phyloP scores from a whole-genome alignment of 2,888 invertebrate genomes.

The Keiferia lycopersicella region DNA sequence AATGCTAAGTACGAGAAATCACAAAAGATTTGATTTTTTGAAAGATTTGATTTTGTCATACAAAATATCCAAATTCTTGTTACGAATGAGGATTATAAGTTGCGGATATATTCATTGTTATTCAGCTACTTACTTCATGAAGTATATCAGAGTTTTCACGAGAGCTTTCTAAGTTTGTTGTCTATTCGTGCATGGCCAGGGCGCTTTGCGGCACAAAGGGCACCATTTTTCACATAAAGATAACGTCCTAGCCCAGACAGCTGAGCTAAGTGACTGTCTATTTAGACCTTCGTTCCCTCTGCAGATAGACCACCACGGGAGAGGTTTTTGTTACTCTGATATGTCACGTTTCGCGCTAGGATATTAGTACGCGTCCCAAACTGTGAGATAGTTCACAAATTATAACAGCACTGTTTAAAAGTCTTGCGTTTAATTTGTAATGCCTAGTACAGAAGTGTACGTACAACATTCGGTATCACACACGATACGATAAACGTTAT shows the following conservation, averaged over 20 bases:
- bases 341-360: slow-evolving; percentile 56
- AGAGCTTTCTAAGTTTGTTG: slow-evolving; percentile 24
- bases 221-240: slow-evolving; percentile 71
- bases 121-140: too few relatives aligned
- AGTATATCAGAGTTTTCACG: not conserved
- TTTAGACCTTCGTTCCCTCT: slow-evolving; percentile 65
- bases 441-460: not conserved
- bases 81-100: too few relatives aligned
- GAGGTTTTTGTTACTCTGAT: slow-evolving; percentile 62
- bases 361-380: slow-evolving; percentile 70
- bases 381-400: slow-evolving; percentile 47
- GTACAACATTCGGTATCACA: too few relatives aligned
- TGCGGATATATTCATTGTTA: too few relatives aligned
- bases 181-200: slow-evolving; percentile 37
- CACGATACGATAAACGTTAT: not conserved
- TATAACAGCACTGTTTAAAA: slow-evolving; percentile 18
- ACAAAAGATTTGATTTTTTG: too few relatives aligned
- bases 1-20: too few relatives aligned
- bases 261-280: slow-evolving; percentile 69
- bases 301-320: slow-evolving; percentile 65
- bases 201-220: slow-evolving; percentile 61
- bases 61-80: too few relatives aligned
- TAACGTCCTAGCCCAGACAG: slow-evolving; percentile 68
- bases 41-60: too few relatives aligned
- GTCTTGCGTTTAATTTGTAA: not conserved